Evolutionary conservation across 1,140 invertebrate species (phyloP).

Genomic region (Tribolium madens): DNA sequence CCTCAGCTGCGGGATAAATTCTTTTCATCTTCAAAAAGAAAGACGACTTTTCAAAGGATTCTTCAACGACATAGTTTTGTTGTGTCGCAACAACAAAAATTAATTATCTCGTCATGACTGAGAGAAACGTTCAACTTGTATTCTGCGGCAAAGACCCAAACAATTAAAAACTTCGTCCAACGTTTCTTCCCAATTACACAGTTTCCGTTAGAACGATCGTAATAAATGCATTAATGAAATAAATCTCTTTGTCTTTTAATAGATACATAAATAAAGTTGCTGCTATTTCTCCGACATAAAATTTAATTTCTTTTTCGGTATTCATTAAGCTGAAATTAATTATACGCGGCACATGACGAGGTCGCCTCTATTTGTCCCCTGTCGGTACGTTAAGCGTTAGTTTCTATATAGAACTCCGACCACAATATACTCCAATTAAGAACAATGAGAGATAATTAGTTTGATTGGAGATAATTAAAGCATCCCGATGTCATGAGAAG

Average conservation of each 20-base stretch:
- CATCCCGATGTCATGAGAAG: constrained; percentile 1
- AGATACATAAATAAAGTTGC: constrained; percentile 8
- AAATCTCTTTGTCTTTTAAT: constrained; percentile 10
- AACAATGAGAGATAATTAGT: constrained; percentile 40
- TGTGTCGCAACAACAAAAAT: constrained; percentile 18
- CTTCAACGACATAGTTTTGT: not conserved
- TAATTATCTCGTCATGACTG: constrained; percentile 25
- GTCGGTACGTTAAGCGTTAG: not conserved
- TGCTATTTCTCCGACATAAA: no score
- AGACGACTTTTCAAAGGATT: constrained; percentile 15
- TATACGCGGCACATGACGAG: not conserved
- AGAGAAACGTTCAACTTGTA: not conserved
- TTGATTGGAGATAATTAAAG: constrained; percentile 31
- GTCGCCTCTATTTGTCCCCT: not conserved
- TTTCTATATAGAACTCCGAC: not conserved
- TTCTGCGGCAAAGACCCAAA: not conserved
- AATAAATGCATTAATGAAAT: constrained; percentile 14
- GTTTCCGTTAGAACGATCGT: not conserved
- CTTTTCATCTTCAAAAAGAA: not conserved
- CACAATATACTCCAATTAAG: constrained; percentile 40
- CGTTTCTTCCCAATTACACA: not conserved
- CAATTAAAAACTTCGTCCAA: constrained; percentile 17
- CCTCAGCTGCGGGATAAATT: not conserved
- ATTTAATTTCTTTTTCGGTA: no score
- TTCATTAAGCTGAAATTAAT: constrained; percentile 3